Conservation (phyloP, 2,797 vertebrate genomes). For the Hypotaenidia philippensis region DNA sequence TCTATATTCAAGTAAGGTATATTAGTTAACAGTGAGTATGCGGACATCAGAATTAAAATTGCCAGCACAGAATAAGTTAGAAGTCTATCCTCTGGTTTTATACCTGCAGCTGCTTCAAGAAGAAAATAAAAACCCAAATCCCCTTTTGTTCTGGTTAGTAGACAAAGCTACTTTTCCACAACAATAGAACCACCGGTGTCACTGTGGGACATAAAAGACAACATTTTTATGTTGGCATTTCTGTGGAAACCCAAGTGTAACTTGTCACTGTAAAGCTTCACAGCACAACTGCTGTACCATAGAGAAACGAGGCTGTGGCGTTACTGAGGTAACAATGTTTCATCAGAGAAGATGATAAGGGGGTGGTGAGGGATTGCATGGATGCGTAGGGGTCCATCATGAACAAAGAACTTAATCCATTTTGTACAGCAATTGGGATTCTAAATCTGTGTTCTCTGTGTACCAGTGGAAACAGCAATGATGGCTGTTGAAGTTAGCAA, state of each 20-base stretch:
- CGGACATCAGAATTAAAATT: not conserved
- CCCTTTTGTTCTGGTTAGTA: not conserved
- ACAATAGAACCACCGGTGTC: not conserved
- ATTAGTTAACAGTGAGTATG: not conserved
- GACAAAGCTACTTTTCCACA: not conserved
- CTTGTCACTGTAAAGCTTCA: constrained; percentile 17
- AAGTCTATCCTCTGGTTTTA: not conserved
- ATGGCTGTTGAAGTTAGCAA: not conserved
- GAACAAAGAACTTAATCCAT: not conserved
- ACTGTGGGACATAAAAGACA: not conserved
- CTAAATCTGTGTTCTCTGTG: not conserved
- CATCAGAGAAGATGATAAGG: not conserved
- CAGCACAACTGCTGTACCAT: not conserved
- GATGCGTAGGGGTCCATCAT: not conserved
- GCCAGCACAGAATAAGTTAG: not conserved
- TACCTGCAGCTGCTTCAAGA: not conserved
- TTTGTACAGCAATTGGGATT: not conserved
- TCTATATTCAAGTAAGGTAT: not conserved
- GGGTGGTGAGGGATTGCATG: not conserved
- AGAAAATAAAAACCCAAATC: not conserved
- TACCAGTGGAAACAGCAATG: not conserved
- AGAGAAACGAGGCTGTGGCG: not conserved
- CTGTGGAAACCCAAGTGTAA: not conserved
- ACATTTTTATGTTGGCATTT: not conserved
- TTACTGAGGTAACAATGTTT: not conserved